Percentiles rank a stretch among this genome's conserved stretches.
phyloP scores from a whole-genome alignment of 1,140 invertebrate species.

The Lerema accius region DNA sequence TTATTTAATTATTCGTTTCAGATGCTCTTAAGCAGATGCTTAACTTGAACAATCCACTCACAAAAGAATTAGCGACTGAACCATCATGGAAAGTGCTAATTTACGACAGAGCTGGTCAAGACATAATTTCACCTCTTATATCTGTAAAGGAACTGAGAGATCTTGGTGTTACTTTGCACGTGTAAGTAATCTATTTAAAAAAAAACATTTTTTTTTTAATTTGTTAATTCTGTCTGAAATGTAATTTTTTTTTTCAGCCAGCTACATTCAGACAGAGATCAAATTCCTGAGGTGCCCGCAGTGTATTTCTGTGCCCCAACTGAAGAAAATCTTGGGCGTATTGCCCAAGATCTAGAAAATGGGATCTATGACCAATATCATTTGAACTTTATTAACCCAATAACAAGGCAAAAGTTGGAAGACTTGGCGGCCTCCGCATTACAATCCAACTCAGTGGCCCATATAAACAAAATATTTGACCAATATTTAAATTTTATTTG shows the following conservation, averaged over 20 bases:
- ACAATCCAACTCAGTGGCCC: conserved; percentile 92
- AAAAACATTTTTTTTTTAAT: too few species aligned
- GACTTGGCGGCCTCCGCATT: conserved; percentile 96
- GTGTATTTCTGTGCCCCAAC: conserved; percentile 99
- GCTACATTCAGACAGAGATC: conserved; percentile 96
- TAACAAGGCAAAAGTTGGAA: conserved; percentile 97
- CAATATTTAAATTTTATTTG: conserved; percentile 99
- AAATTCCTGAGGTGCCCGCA: conserved; percentile 98
- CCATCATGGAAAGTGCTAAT: conserved; percentile 98
- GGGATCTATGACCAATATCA: conserved; percentile 98
- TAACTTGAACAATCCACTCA: conserved; percentile 93
- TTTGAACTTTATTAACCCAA: conserved; percentile 98
- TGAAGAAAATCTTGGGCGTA: conserved; percentile 97
- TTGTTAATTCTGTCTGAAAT: too few species aligned
- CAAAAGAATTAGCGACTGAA: conserved; percentile 89
- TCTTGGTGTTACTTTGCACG: conserved; percentile 97
- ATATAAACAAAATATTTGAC: conserved; percentile 97
- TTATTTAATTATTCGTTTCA: conserved; percentile 61
- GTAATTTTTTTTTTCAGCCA: conserved; percentile 87
- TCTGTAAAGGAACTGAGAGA: conserved; percentile 98
- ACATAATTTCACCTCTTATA: conserved; percentile 98
- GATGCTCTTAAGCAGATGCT: conserved; percentile 96
- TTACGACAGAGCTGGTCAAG: conserved; percentile 97
- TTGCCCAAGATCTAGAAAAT: conserved; percentile 96
- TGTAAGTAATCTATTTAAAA: conserved; percentile 93